Conservation (phyloP, 1,140 invertebrate genomes). For the Carcinoscorpius rotundicauda region DNA sequence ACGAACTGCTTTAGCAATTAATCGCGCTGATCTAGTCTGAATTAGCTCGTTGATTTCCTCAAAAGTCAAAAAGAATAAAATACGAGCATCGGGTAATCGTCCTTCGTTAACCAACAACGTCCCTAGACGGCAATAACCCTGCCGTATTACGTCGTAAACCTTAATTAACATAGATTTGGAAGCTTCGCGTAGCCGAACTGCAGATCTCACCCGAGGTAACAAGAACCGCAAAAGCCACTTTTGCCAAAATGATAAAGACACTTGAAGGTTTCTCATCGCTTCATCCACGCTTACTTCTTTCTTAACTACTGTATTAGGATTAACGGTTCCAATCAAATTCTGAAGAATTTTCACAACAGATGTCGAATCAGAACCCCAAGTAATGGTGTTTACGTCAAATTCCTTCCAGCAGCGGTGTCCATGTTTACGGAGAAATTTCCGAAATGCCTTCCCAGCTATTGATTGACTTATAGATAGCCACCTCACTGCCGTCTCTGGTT, state of each 20-base stretch:
- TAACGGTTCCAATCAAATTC: no score
- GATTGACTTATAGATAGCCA: no score
- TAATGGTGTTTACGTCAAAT: conserved; percentile 6
- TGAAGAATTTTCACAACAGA: conserved; percentile 4
- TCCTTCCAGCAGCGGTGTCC: conserved; percentile 12
- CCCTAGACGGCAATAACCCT: conserved; percentile 45
- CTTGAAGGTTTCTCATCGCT: no score
- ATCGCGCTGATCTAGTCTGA: conserved; percentile 37
- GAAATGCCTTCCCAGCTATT: not conserved
- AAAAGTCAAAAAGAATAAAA: conserved; percentile 56
- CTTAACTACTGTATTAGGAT: no score
- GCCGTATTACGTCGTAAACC: conserved; percentile 45
- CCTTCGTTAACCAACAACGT: conserved; percentile 45
- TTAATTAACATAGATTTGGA: conserved; percentile 23
- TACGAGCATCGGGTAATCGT: conserved; percentile 47
- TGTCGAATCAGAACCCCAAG: conserved; percentile 5
- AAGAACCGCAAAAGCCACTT: no score
- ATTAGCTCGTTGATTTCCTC: conserved; percentile 50
- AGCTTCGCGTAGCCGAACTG: not conserved
- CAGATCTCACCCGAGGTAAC: no score
- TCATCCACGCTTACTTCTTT: no score
- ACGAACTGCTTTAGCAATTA: conserved; percentile 42
- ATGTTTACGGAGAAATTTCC: conserved; percentile 4
- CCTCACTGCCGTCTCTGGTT: no score
- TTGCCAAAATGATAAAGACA: no score